Evolutionary conservation across 2,113 vertebrate genomes (phyloP).

Genomic region (Alces alces): DNA sequence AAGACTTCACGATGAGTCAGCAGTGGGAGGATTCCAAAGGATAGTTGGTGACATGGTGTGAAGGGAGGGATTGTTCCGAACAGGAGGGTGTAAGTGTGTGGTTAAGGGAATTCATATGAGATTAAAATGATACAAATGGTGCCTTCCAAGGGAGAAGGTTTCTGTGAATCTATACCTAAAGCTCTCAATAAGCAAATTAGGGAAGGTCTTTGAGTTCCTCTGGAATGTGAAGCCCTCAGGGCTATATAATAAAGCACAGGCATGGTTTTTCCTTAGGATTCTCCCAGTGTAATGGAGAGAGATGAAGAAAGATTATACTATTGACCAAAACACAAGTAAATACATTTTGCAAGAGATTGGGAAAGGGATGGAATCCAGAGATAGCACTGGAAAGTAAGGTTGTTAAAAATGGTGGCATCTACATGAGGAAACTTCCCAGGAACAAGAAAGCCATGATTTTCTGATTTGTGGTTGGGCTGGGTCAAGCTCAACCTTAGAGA

Average conservation of each 20-base stretch:
- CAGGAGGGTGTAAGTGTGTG: neutral
- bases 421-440: neutral
- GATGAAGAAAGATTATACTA: neutral
- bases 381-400: neutral
- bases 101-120: neutral
- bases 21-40: neutral
- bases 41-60: neutral
- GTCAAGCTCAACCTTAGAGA: neutral
- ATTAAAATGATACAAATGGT: neutral
- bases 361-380: neutral
- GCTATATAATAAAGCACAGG: neutral
- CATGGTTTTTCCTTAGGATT: neutral
- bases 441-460: neutral
- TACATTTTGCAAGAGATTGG: neutral
- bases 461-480: neutral
- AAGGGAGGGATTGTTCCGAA: neutral
- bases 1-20: neutral
- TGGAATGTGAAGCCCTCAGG: neutral
- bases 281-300: neutral
- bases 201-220: neutral
- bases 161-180: neutral
- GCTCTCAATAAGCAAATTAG: neutral
- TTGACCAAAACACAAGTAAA: neutral
- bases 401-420: neutral
- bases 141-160: neutral